Base-by-base conservation (phyloP, 2,888 invertebrate genomes). In the Athalia cordata region DNA sequence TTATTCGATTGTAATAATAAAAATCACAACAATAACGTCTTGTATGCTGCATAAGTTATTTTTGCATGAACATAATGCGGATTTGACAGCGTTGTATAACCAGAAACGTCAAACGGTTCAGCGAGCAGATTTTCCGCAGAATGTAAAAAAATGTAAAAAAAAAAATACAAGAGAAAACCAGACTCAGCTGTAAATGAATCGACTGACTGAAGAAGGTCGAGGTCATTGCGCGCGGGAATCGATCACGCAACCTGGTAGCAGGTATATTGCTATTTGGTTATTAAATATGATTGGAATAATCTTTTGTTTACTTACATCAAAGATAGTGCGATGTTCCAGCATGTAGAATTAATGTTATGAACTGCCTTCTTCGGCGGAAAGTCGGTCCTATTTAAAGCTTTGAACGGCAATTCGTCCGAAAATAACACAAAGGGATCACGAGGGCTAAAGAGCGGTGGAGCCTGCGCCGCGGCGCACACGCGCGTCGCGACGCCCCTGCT, bases 311-410 rank as follows among this genome's bases (percentile, higher is more conserved):
- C 90, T 90, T 85, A 90, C 90, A 79, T 89, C 86, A 83, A 90
- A 89, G 80, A 89, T 85, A 81, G 88, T 87, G 83, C 89, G 90
- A 82, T 90, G 89, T 83, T 89, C 88, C 88, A 90, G 85, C 90
- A 89, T 90, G 86, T 85, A 88, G 87, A 84, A 87, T 84, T 84
- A 81, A 84, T 84, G 83, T 85, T 85, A 84, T 83, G 83, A 85
- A 90, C 90, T 90, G 89, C 84, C 86, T 88, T 87, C 84, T 84
- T 86, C 86, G 84, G 83, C 84, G 84, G 81, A 83, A 84, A 84
- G 84, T 85, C 87, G 86, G 86, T 88, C 89, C 89, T 90, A 90
- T 90, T 90, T 89, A 90, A 90, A 90, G 89, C 88, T 84, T 89
- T 83, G 83, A 83, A 84, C 87, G 80, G 83, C 82, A 83, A 87